Conservation (phyloP, 2,888 invertebrate genomes). For the Pandemis corylana region DNA sequence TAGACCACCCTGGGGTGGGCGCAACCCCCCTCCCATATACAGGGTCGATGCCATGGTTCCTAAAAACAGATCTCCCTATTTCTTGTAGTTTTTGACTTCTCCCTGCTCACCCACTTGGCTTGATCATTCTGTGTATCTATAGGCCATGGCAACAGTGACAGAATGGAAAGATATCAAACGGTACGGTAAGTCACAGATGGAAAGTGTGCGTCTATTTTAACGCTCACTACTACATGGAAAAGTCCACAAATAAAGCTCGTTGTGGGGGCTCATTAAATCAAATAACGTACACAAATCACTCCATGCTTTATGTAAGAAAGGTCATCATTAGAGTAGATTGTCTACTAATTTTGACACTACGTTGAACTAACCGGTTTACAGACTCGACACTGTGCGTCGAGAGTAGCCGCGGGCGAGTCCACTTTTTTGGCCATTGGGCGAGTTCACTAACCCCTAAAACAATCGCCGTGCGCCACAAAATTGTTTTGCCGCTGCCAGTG, state of each 20-base stretch:
- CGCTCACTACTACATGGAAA: not conserved
- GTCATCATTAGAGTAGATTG: constrained; percentile 10
- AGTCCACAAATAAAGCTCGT: not conserved
- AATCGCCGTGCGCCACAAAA: constrained; percentile 13
- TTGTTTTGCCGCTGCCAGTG: not conserved
- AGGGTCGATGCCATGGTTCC: too few species aligned
- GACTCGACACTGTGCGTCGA: constrained; percentile 6
- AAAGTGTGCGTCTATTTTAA: too few species aligned
- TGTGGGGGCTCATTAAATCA: constrained; percentile 1
- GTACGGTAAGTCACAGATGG: too few species aligned
- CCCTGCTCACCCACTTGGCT: too few species aligned
- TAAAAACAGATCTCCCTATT: too few species aligned
- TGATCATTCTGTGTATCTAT: too few species aligned
- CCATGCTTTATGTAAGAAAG: not conserved
- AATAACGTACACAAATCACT: constrained; percentile 5
- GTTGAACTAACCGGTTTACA: not conserved
- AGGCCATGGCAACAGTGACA: too few species aligned
- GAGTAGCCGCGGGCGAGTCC: constrained; percentile 35
- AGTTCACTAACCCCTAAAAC: constrained; percentile 30
- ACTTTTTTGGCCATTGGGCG: constrained; percentile 34
- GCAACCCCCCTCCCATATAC: too few species aligned
- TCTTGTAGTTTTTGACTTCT: too few species aligned
- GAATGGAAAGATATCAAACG: too few species aligned
- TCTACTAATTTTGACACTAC: constrained; percentile 8
- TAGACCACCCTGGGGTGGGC: too few species aligned